Evolutionary conservation across 2,113 vertebrate species (phyloP), one percentile per base, ranked within the genome.

Genomic region (Halichoerus grypus): DNA sequence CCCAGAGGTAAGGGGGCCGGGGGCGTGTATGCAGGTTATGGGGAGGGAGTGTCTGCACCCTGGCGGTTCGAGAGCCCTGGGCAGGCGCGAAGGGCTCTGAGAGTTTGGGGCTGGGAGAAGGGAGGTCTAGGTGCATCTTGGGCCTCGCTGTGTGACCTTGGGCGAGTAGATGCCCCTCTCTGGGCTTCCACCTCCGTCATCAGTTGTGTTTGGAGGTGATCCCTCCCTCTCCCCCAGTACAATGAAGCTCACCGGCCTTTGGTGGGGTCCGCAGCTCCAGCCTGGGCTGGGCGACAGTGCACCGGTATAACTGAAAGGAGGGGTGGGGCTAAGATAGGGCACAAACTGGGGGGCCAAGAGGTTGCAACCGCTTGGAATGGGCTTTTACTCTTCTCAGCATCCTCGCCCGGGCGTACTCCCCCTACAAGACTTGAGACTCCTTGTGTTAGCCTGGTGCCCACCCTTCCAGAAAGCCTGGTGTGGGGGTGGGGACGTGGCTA

Each of bases 61-160:
- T 59, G n/a, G 57, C 36, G 4, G 63, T 88, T 89, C 11, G 1
- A 83, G 89, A 83, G 72, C 39, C 65, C 22, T 10, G n/a, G 55
- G n/a, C 51, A 59, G 18, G 28, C 51, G 72, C 10, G 2, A 71
- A 65, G 28, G 87, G 91, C 79, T 87, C 72, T 46, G 49, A 89
- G 80, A 93, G 76, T 57, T 55, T 7, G 5, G 19, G 55, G 24
- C 55, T 61, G 91, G 55, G 59, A 96, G 57, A 72, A 42, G 4
- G 51, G 65, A 85, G 90, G 59, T 84, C 51, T 96, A 67, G n/a
- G 36, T 90, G 86, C 86, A 85, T 80, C 51, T 49, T 71, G 57
- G 94, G 89, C 95, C 89, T 95, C 22, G 96, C 97, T 98, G 96
- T 97, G 97, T 98, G 98, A 97, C 97, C 97, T 97, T 98, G 97